Conservation (phyloP, 2,888 invertebrate species). For the Parnassius mnemosyne region DNA sequence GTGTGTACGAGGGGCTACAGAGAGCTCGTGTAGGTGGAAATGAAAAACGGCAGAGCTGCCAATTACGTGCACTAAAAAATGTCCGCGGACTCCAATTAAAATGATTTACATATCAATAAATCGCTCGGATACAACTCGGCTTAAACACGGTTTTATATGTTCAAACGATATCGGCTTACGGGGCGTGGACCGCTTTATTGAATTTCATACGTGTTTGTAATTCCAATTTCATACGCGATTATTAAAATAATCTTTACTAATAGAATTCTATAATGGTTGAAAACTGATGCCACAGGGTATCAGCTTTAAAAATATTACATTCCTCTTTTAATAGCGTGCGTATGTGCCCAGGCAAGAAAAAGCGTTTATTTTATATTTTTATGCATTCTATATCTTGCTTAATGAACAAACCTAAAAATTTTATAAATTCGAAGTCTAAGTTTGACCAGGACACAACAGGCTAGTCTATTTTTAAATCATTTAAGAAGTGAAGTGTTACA, state of each 20-base stretch:
- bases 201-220: slow-evolving; percentile 17
- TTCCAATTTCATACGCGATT: slow-evolving; percentile 1
- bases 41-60: slow-evolving; percentile 72
- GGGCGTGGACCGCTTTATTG: slow-evolving; percentile 15
- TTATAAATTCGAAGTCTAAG: too few species aligned
- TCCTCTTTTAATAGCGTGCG: too few species aligned
- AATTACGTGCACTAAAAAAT: slow-evolving; percentile 74
- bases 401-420: too few species aligned
- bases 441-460: too few species aligned
- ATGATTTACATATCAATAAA: slow-evolving; percentile 80
- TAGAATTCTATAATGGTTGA: too few species aligned
- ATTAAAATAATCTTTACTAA: not conserved
- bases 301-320: too few species aligned
- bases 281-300: too few species aligned
- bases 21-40: slow-evolving; percentile 33
- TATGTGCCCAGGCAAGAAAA: too few species aligned
- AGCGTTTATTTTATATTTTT: too few species aligned
- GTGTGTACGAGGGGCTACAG: slow-evolving; percentile 1
- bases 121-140: slow-evolving; percentile 52
- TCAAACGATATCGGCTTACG: slow-evolving; percentile 42
- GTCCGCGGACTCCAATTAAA: slow-evolving; percentile 75
- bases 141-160: slow-evolving; percentile 43
- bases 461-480: too few species aligned
- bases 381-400: too few species aligned
- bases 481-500: too few species aligned